These are phyloP conservation scores for Molossus molossus DNA, from an alignment of 2,797 vertebrate species.

Conservation along the genomic window DNA sequence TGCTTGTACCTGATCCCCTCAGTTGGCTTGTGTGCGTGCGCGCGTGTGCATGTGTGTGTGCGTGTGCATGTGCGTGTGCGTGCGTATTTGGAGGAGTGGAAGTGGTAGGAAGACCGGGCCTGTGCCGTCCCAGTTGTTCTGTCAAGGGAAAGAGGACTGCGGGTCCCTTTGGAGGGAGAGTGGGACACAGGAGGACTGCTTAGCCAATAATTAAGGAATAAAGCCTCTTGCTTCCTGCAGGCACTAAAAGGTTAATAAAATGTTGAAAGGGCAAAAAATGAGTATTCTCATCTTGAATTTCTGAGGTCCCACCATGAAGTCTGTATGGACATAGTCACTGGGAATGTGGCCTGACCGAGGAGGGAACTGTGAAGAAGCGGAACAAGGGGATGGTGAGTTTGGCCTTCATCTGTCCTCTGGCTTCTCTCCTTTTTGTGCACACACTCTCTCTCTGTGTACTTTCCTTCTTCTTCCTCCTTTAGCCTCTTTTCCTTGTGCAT, in stretches of 20 bases:
- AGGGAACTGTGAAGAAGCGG: not conserved
- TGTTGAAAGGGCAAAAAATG: not conserved
- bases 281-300: not conserved
- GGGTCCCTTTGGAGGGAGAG: not conserved
- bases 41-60: not conserved
- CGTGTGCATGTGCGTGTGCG: not conserved
- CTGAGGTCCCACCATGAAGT: not conserved
- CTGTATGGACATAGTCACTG: not conserved
- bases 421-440: not conserved
- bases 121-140: not conserved
- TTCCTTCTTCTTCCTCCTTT: not conserved
- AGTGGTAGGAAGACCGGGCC: not conserved
- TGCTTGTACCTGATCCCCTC: not conserved
- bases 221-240: not conserved
- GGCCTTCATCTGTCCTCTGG: not conserved
- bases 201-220: not conserved
- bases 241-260: not conserved
- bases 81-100: not conserved
- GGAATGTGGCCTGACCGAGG: not conserved
- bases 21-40: not conserved
- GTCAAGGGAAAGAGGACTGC: not conserved
- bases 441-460: not conserved
- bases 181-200: not conserved
- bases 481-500: not conserved
- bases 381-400: rapidly evolving